Base-by-base conservation (phyloP, 2,888 invertebrate species). In the Drosophila greeni region DNA sequence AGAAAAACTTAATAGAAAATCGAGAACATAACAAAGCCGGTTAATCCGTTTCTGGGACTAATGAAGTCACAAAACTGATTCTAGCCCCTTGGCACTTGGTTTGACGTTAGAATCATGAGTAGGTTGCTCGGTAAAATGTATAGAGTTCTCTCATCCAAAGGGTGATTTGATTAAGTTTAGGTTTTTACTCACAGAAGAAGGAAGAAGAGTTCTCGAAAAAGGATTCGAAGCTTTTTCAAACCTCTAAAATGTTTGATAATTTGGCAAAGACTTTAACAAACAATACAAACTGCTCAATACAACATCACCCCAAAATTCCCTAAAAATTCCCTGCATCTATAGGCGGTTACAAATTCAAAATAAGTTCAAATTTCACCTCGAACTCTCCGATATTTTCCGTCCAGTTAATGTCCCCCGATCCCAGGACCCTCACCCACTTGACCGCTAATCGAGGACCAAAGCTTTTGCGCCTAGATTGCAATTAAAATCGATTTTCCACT, bases 401-500 rank as follows among this genome's bases (percentile, higher is more conserved):
- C 71, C 55, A 40, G 23, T 24, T 65, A 51, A 40, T 51, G 45
- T 9, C 16, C 42, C 12, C 33, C 54, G 57, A 23, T 3, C 16
- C 23, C 20, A 12, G 31, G 11, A 20, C 59, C 39, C 24, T 24
- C 70, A 14, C 61, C 51, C 51, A 49, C 23, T 68, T 47, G 68
- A 57, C 58, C 59, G 53, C 67, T 72, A 68, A 78, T 65, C 59
- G 74, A 62, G 62, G 60, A 66, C 26, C 59, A 57, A 66, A 18
- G 51, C 36, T 48, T 48, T 48, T 55, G 56, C 64, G 74, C 52
- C 67, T 73, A 66, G 83, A 84, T 84, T 84, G 84, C 79, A 79
- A 79, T 79, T 79, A 79, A 79, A 84, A 84, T 79, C 83, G 79
- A 84, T 82, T 79, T 79, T 84, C 64, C 52, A 75, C 79, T 84